phyloP scores from a whole-genome alignment of 2,888 invertebrate species.

The Drosophila demipolita region DNA sequence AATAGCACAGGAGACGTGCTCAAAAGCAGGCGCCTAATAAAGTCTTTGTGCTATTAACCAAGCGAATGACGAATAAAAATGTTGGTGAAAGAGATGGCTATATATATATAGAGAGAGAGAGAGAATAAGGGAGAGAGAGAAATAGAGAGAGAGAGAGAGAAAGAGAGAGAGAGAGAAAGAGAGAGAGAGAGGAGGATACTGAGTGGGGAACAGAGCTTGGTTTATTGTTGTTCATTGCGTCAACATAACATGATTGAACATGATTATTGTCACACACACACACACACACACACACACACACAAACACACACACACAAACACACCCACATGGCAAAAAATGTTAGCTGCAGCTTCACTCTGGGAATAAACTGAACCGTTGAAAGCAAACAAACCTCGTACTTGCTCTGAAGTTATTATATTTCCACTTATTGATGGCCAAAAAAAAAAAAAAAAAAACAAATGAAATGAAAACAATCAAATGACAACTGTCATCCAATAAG shows the following conservation, averaged over 20 bases:
- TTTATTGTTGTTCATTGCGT: conserved; percentile 48
- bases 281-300: neutral
- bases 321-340: conserved; percentile 20
- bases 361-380: conserved; percentile 4
- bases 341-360: conserved; percentile 20
- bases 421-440: conserved; percentile 72
- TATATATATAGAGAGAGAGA: neutral
- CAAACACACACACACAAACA: conserved; percentile 20
- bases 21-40: conserved; percentile 38
- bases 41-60: conserved; percentile 57
- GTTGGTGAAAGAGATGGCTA: conserved; percentile 16
- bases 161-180: neutral
- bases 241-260: conserved; percentile 64
- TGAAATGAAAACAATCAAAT: conserved; percentile 78
- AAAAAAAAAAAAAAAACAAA: conserved; percentile 21
- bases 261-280: conserved; percentile 58
- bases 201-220: neutral
- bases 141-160: neutral
- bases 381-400: conserved; percentile 41
- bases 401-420: conserved; percentile 61
- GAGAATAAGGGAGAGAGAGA: no score
- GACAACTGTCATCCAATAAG: conserved; percentile 67
- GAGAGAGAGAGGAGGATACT: neutral
- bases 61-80: conserved; percentile 39
- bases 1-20: conserved; percentile 11